Base-by-base conservation (phyloP, 2,113 vertebrate genomes). In the Campylomormyrus tamandua region DNA sequence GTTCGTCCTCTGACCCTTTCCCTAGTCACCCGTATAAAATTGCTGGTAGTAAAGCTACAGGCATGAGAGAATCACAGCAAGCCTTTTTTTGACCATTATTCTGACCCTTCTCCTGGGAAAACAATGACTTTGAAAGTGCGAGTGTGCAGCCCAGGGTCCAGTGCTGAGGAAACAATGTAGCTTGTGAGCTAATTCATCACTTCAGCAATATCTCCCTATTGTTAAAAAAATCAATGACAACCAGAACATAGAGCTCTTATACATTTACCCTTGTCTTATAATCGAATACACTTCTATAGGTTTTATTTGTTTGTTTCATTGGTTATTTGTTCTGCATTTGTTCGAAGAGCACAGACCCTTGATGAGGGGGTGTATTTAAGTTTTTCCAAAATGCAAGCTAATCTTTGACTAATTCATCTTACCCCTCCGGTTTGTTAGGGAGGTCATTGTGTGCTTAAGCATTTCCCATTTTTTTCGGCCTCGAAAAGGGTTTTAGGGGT, bases 91-190 rank as follows among this genome's bases (percentile, higher is more conserved):
- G 92, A 94, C 94, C 95, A 94, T 93, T 92, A 91, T 91, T 92
- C 91, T 92, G 92, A 94, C 92, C 93, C 93, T 89, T 93, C 94
- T 93, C 94, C 88, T 86, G 94, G 94, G 94, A 94, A 87, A 94
- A 93, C 93, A 92, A 94, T 95, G 95, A 95, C 94, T 95, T 95
- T 95, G 95, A 95, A 92, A 94, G 90, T 90, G 89, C 90, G 91
- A 92, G 58, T 66, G 85, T 74, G 52, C 31, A 24, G 85, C 39
- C 46, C 70, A 52, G 87, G 88, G 39, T 87, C 70, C 52, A 52
- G 87, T 87, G 84, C n/a, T 53, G 87, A 89, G 58, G 83, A 87
- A 89, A 90, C 83, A 89, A 91, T 89, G 91, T 87, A 7, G 53
- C 85, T 39, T 62, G 87, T 70, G 56, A 88, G 87, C 58, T 88